These are phyloP conservation scores for Clarias platycephalus DNA, from an alignment of 2,797 vertebrate species.

Conservation along the genomic window DNA sequence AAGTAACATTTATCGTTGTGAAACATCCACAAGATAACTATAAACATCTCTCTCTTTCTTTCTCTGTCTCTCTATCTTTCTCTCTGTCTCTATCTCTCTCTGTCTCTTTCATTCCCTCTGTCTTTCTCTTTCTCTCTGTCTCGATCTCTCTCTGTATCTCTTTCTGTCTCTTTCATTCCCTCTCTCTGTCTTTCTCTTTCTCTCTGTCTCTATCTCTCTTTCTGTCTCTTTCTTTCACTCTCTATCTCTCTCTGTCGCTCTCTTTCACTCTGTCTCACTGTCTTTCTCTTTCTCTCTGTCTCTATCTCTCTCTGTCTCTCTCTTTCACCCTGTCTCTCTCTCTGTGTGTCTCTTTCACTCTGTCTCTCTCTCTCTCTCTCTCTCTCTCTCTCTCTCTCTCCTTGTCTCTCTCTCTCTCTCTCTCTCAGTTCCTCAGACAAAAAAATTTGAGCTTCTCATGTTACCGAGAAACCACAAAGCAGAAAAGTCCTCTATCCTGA, in stretches of 20 bases:
- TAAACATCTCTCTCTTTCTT: background rate
- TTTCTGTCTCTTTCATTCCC: background rate
- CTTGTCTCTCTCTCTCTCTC: background rate
- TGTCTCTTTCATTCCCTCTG: background rate
- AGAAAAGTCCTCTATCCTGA: background rate
- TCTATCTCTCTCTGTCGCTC: background rate
- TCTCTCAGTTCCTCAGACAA: background rate
- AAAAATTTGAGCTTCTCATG: conserved; percentile 4
- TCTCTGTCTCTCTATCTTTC: background rate
- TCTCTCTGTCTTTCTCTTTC: background rate
- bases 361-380: background rate
- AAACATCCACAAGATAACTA: background rate
- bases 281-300: background rate
- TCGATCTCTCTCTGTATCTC: too few relatives aligned
- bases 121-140: background rate
- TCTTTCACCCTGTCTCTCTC: background rate
- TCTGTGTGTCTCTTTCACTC: background rate
- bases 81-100: background rate
- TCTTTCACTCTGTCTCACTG: background rate
- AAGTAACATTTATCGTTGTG: background rate
- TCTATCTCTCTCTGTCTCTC: background rate
- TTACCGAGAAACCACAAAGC: conserved; percentile 8
- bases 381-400: background rate
- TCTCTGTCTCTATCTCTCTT: background rate
- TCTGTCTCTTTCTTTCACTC: too few relatives aligned